Percentiles rank a stretch among this genome's conserved stretches.
Evolutionary conservation across 2,888 invertebrate species (phyloP).

Genomic region (Nemotelus nigrinus): DNA sequence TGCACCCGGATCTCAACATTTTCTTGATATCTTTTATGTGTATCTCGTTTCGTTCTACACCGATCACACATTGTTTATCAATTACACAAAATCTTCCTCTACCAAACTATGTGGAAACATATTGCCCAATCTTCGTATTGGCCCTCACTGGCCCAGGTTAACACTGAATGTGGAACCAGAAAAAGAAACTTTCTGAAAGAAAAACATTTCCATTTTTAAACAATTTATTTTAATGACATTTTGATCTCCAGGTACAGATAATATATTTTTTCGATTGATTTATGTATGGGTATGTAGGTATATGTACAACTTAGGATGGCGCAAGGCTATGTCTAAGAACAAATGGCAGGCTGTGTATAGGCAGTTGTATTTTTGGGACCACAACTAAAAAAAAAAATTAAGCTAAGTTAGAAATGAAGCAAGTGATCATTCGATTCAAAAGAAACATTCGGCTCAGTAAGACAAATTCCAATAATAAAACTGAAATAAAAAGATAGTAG

Average conservation of each 20-base stretch:
- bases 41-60: too few species aligned
- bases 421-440: neutral
- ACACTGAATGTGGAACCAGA: neutral
- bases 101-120: neutral
- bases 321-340: neutral
- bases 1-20: too few species aligned
- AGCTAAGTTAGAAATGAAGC: neutral
- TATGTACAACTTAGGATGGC: conserved; percentile 5
- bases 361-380: neutral
- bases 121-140: too few species aligned
- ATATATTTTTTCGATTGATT: neutral
- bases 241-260: conserved; percentile 20
- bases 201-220: conserved; percentile 14
- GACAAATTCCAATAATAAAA: too few species aligned
- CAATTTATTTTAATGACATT: conserved; percentile 26
- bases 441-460: neutral
- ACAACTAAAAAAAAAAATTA: neutral
- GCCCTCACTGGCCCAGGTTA: too few species aligned
- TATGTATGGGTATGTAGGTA: neutral
- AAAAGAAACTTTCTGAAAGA: neutral
- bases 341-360: too few species aligned
- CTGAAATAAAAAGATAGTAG: too few species aligned
- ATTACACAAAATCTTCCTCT: conserved; percentile 12
- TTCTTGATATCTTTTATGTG: too few species aligned
- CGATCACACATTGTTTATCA: neutral